These are phyloP conservation scores for Lindbergichthys nudifrons DNA, from an alignment of 2,797 vertebrate genomes.

Conservation along the genomic window DNA sequence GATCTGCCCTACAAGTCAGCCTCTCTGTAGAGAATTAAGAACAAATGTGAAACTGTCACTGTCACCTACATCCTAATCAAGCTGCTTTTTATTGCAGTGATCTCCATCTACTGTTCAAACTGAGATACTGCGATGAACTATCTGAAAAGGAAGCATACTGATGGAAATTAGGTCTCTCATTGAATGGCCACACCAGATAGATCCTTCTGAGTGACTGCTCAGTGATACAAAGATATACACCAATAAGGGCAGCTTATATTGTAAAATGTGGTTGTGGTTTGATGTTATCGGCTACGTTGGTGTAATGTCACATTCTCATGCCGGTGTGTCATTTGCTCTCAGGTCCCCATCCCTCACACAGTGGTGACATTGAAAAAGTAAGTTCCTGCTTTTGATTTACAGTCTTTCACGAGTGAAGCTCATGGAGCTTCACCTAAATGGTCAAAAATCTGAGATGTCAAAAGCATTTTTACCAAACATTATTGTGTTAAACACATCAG, in stretches of 20 bases:
- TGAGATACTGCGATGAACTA: conserved; percentile 71
- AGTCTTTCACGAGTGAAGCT: conserved; percentile 24
- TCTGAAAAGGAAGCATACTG: conserved; percentile 49
- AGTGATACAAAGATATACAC: neutral
- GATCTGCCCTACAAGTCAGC: conserved; percentile 56
- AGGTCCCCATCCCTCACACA: conserved; percentile 83
- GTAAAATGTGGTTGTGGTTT: conserved; percentile 26
- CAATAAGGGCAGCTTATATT: neutral
- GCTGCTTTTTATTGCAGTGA: conserved; percentile 76
- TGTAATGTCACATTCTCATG: conserved; percentile 55
- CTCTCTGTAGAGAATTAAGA: conserved; percentile 54
- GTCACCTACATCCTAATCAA: conserved; percentile 73
- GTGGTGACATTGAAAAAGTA: conserved; percentile 86
- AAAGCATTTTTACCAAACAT: conserved; percentile 22
- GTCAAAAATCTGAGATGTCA: conserved; percentile 7
- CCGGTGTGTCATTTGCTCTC: conserved; percentile 64
- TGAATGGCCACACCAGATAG: conserved; percentile 25
- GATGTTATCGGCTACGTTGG: conserved; percentile 26
- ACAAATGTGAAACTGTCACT: conserved; percentile 71
- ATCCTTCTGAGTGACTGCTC: conserved; percentile 12
- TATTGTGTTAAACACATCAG: conserved; percentile 18
- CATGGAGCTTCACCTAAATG: neutral
- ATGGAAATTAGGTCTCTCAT: conserved; percentile 64
- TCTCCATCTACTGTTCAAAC: conserved; percentile 85
- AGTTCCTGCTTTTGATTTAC: conserved; percentile 63